These are phyloP conservation scores for Bovichtus diacanthus DNA, from an alignment of 2,797 vertebrate genomes.

Conservation along the genomic window DNA sequence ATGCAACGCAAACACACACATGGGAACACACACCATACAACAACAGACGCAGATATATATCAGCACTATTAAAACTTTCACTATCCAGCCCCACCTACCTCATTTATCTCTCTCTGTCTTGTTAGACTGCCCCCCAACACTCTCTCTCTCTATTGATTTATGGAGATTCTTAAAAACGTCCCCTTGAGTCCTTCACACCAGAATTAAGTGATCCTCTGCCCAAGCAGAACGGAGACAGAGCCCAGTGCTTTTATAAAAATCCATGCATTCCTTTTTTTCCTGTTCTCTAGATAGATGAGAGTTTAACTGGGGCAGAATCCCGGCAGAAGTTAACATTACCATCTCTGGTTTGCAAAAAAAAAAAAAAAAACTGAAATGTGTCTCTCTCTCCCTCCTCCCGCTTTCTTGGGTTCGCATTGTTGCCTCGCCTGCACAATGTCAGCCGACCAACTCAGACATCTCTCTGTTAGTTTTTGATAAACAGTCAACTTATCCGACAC, in stretches of 20 bases:
- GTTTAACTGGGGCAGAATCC: constrained; percentile 5
- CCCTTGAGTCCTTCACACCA: constrained; percentile 52
- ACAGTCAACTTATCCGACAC: constrained; percentile 1
- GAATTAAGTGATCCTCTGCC: constrained; percentile 25
- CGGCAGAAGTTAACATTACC: constrained; percentile 10
- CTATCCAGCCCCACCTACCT: constrained; percentile 47
- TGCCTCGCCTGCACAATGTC: constrained; percentile 29
- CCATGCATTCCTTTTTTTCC: not conserved
- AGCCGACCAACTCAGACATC: constrained; percentile 26
- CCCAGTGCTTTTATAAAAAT: not conserved
- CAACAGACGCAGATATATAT: constrained; percentile 49
- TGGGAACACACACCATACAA: constrained; percentile 2
- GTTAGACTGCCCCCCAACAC: constrained; percentile 8
- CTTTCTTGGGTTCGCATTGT: constrained; percentile 13
- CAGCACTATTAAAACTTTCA: constrained; percentile 54
- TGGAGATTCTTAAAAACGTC: constrained; percentile 48
- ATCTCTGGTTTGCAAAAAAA: constrained; percentile 14
- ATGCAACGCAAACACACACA: constrained; percentile 33
- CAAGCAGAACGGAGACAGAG: constrained; percentile 13
- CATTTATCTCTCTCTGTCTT: constrained; percentile 54
- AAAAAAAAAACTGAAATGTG: too few relatives aligned
- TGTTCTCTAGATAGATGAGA: constrained; percentile 6
- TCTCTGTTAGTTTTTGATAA: constrained; percentile 5
- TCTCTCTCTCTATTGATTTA: constrained; percentile 45
- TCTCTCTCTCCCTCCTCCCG: not conserved